phyloP scores from a whole-genome alignment of 2,797 vertebrate species.

The Poeciliopsis infans region DNA sequence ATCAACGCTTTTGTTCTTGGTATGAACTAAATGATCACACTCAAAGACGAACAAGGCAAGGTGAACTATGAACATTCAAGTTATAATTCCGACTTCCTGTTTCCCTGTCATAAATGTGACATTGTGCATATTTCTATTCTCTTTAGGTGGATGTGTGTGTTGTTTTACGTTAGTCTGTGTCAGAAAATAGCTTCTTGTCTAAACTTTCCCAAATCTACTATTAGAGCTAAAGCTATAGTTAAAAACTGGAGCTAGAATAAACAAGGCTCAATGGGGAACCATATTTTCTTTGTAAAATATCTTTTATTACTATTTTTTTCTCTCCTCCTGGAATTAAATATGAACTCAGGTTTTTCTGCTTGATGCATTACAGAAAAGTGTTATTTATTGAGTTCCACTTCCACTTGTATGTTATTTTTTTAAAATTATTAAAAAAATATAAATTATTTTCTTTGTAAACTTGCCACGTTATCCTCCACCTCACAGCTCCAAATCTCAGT shows the following conservation, averaged over 20 bases:
- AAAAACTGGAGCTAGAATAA: not conserved
- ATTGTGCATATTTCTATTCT: not conserved
- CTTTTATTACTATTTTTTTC: not conserved
- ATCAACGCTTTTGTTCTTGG: conserved; percentile 83
- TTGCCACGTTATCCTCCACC: conserved; percentile 22
- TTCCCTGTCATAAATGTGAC: not conserved
- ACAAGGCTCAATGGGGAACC: not conserved
- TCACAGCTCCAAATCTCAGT: conserved; percentile 22
- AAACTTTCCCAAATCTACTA: not conserved
- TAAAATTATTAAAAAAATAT: not conserved
- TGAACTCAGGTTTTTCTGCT: not conserved
- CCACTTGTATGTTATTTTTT: not conserved
- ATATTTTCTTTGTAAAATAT: not conserved
- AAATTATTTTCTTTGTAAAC: conserved; percentile 31
- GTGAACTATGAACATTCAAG: not conserved
- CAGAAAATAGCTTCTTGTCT: conserved; percentile 1
- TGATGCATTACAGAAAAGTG: not conserved
- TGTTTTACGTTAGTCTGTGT: not conserved
- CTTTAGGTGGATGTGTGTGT: not conserved
- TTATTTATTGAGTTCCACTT: not conserved
- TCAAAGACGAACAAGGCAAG: not conserved
- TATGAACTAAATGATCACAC: conserved; percentile 52
- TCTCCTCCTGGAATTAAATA: not conserved
- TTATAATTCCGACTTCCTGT: not conserved
- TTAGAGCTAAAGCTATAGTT: not conserved